phyloP scores from a whole-genome alignment of 2,888 invertebrate species.

The Ctena decussata region DNA sequence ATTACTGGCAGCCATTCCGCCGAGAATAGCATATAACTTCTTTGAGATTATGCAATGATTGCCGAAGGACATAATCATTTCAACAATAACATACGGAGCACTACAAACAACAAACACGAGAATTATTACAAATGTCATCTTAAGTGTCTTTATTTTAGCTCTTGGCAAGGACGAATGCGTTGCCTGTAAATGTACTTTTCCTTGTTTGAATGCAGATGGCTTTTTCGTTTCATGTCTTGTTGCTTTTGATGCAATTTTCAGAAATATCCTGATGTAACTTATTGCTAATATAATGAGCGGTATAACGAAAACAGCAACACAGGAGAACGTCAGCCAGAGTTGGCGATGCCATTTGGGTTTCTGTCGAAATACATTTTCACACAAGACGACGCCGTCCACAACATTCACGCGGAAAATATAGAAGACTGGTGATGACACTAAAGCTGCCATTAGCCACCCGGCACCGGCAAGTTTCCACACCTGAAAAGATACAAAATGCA shows the following conservation, averaged over 20 bases:
- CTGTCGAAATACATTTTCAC: conserved; percentile 83
- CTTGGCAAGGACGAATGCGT: conserved; percentile 84
- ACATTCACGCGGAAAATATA: conserved; percentile 78
- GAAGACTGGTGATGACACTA: conserved; percentile 81
- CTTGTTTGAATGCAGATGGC: conserved; percentile 77
- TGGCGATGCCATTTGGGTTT: conserved; percentile 78
- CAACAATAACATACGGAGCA: conserved; percentile 85
- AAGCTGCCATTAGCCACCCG: conserved; percentile 79
- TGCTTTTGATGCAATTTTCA: conserved; percentile 84
- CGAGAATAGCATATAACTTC: conserved; percentile 79
- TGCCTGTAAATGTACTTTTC: conserved; percentile 83
- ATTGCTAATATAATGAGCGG: conserved; percentile 83
- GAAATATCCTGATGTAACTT: conserved; percentile 85
- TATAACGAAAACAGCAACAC: conserved; percentile 82
- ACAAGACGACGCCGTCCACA: conserved; percentile 72
- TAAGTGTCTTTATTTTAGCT: conserved; percentile 86
- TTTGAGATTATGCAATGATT: conserved; percentile 73
- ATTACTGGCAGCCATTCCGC: conserved; percentile 85
- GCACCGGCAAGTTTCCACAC: conserved; percentile 77
- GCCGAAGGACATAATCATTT: conserved; percentile 85
- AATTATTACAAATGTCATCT: conserved; percentile 86
- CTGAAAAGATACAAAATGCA: too few species aligned
- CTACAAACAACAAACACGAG: conserved; percentile 84
- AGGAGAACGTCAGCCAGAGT: conserved; percentile 79
- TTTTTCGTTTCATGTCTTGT: conserved; percentile 71